Conservation (phyloP, 2,888 invertebrate species). For the Drosophila maculinotata region DNA sequence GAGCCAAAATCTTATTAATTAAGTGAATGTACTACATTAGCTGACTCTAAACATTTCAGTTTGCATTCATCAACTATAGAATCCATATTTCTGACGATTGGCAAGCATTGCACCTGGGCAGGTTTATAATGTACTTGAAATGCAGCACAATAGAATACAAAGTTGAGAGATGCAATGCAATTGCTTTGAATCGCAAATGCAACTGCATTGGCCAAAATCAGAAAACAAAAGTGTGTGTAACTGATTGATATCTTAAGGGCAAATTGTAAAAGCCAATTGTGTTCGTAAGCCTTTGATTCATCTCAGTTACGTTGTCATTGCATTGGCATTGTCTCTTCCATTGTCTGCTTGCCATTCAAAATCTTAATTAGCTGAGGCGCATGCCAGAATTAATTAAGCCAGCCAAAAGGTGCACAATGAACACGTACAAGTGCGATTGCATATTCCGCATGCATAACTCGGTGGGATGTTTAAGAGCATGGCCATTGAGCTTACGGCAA, state of each 20-base stretch:
- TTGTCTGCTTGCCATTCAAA: conserved; percentile 43
- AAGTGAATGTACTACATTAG: no score
- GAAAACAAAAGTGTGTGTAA: neutral
- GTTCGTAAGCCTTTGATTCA: conserved; percentile 20
- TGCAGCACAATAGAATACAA: no score
- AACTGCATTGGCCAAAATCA: no score
- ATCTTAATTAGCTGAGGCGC: conserved; percentile 49
- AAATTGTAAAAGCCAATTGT: conserved; percentile 32
- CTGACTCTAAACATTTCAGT: no score
- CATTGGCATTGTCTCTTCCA: conserved; percentile 25
- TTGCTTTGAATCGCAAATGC: no score
- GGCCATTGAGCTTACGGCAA: conserved; percentile 6
- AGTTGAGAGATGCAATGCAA: no score
- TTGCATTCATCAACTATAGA: no score
- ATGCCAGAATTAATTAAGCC: conserved; percentile 44
- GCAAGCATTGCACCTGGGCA: no score
- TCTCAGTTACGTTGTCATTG: conserved; percentile 9
- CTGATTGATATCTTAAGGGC: conserved; percentile 2
- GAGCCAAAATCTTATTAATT: no score
- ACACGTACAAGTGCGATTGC: conserved; percentile 46
- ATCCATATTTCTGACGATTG: no score
- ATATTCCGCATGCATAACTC: conserved; percentile 10
- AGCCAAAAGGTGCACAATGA: conserved; percentile 32
- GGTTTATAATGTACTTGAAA: no score
- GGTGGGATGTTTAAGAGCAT: conserved; percentile 13